Base-by-base conservation (phyloP, 2,888 invertebrate genomes). In the Unio delphinus region DNA sequence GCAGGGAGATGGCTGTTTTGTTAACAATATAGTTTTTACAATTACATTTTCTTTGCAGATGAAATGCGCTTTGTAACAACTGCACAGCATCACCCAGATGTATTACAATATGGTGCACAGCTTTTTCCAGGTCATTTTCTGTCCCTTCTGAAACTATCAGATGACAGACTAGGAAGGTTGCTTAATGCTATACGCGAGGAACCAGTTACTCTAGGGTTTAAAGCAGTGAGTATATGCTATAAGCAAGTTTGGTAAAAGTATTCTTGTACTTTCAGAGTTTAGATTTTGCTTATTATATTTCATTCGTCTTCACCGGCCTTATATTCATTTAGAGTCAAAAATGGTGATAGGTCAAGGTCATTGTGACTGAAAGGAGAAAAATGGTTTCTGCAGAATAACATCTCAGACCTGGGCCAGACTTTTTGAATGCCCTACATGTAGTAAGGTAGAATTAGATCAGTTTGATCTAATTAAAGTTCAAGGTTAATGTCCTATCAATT, bases 161-260 rank as follows among this genome's bases (percentile, higher is more conserved):
- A 67, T 23, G 61, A 68, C 3, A 59, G 78, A 23, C 65, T 77
- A 11, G 30, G 61, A n/a, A 56, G 59, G 1, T 74, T 85, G 55
- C 67, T 78, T 11, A 67, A 61, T 28, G 77, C 80, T 63, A 64
- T 85, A 23, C 61, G 69, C 1, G 65, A 81, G 11, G 72, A 78
- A 20, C 87, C 85, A 3, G 85, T 85, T 74, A 72, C 79, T 54
- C 83, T 86, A 69, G 84, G 81, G 20, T 87, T 83, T 60, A 81
- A 79, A 75, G 68, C 73, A 61, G 86, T 84, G 64, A 74, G 78
- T 73, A 63, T 18, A 55, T 55, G n/a, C 17, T 60, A 45, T 30
- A 30, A 30, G 55, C 8, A 18, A 18, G 34, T 54, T 20, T 61
- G 23, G 20, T 67, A 11, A 30, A 34, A 18, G 26, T 7, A 23